Evolutionary conservation across 2,888 invertebrate genomes (phyloP).

Genomic region (Netelia virgata): DNA sequence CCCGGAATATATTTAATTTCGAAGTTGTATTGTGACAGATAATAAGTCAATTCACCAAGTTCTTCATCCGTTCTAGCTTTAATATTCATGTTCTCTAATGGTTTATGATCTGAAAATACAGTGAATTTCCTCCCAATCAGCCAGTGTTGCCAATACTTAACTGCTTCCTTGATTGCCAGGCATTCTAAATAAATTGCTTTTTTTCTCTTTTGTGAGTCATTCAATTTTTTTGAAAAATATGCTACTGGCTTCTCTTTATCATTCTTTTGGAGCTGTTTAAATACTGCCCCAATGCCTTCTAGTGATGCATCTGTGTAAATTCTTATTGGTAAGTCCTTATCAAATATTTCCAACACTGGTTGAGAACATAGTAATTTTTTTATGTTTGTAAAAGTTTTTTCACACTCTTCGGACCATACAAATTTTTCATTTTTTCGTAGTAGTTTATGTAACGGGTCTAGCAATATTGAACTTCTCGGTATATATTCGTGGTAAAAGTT

Average conservation of each 20-base stretch:
- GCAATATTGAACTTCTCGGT: conserved; percentile 52
- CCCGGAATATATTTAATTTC: conserved; percentile 2
- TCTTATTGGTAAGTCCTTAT: conserved; percentile 55
- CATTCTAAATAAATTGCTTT: conserved; percentile 23
- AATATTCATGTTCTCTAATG: neutral
- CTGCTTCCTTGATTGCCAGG: conserved; percentile 9
- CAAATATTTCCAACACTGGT: conserved; percentile 64
- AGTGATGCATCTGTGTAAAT: conserved; percentile 68
- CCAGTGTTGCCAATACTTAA: conserved; percentile 6
- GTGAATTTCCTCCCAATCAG: conserved; percentile 1
- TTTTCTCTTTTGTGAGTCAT: conserved; percentile 55
- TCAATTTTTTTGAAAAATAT: conserved; percentile 62
- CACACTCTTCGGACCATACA: conserved; percentile 63
- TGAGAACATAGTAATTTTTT: conserved; percentile 65
- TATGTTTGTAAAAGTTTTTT: conserved; percentile 54
- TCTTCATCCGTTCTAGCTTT: conserved; percentile 12
- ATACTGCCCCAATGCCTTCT: conserved; percentile 54
- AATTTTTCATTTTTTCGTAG: conserved; percentile 60
- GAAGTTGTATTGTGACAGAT: conserved; percentile 6
- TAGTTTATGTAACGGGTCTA: conserved; percentile 63
- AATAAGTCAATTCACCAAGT: neutral
- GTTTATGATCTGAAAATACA: conserved; percentile 1
- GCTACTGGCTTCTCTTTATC: conserved; percentile 58
- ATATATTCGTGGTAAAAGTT: conserved; percentile 58
- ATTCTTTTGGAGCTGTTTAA: conserved; percentile 60